A percentile compares a stretch with the other conserved stretches of the same genome.
Conservation (phyloP, 1,140 invertebrate genomes). For the Leptopilina clavipes region DNA sequence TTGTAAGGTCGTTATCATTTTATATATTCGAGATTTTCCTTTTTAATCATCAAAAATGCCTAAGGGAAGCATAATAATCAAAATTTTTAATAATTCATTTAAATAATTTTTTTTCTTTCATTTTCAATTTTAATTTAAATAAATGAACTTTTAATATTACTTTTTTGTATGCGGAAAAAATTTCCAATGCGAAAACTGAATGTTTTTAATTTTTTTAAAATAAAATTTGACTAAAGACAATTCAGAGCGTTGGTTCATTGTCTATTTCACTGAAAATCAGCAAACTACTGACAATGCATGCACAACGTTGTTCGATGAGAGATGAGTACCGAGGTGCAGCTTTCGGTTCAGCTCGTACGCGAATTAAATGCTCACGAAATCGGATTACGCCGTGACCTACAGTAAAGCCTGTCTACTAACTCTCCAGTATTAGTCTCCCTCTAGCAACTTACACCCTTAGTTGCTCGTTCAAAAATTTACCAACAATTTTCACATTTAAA, state of each 20-base stretch:
- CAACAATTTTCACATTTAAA: background rate
- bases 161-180: too few species aligned
- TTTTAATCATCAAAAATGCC: too few species aligned
- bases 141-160: too few species aligned
- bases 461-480: background rate
- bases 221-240: too few species aligned
- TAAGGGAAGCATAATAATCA: too few species aligned
- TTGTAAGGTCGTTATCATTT: background rate
- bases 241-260: background rate
- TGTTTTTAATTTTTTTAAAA: too few species aligned
- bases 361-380: slow-evolving; percentile 21
- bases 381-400: background rate
- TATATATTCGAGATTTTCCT: background rate
- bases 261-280: background rate
- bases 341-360: slow-evolving; percentile 13
- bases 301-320: background rate
- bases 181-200: too few species aligned
- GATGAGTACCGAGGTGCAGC: background rate
- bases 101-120: background rate
- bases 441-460: background rate
- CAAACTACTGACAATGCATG: background rate
- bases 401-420: background rate
- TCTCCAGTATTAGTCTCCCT: slow-evolving; percentile 4
- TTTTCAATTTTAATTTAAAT: too few species aligned
- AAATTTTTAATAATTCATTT: too few species aligned